A percentile compares a stretch with the other conserved stretches of the same genome.
Conservation (phyloP, 2,888 invertebrate genomes). For the Drosophila prostipennis region DNA sequence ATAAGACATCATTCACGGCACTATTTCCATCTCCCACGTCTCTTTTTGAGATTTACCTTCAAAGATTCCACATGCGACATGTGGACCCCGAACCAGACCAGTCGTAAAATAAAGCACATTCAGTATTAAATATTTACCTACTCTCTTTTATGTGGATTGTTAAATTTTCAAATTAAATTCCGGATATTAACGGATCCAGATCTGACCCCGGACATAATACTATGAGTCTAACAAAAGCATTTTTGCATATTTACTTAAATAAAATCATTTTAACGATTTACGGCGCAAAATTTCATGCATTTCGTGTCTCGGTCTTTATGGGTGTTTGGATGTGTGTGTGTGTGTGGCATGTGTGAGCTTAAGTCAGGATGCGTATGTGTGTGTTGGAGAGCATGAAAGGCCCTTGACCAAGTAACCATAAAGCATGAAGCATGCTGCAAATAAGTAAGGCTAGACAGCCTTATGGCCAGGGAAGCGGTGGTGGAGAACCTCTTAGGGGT, state of each 20-base stretch:
- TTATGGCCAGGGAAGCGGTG: conserved; percentile 44
- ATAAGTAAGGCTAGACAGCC: conserved; percentile 77
- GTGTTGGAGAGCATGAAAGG: conserved; percentile 62
- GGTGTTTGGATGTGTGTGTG: conserved; percentile 5
- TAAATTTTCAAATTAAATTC: conserved; percentile 53
- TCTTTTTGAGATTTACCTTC: background rate
- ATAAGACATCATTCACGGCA: conserved; percentile 15
- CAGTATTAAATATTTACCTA: conserved; percentile 35
- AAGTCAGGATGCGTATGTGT: conserved; percentile 47
- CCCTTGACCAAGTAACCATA: conserved; percentile 81
- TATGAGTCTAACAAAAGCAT: conserved; percentile 51
- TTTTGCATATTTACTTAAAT: conserved; percentile 77
- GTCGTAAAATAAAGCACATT: conserved; percentile 30
- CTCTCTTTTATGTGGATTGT: conserved; percentile 47
- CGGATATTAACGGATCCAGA: conserved; percentile 37
- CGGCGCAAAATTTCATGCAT: conserved; percentile 71
- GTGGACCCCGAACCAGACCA: conserved; percentile 7
- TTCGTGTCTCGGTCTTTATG: conserved; percentile 52
- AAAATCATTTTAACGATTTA: conserved; percentile 75
- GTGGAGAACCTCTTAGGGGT: conserved; percentile 5
- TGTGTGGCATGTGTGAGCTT: conserved; percentile 41
- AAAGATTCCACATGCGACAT: conserved; percentile 28
- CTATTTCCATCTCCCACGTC: conserved; percentile 9
- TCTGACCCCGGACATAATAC: conserved; percentile 54
- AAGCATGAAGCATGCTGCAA: conserved; percentile 78